Conservation (phyloP, 2,797 vertebrate genomes). For the Xenentodon cancila region DNA sequence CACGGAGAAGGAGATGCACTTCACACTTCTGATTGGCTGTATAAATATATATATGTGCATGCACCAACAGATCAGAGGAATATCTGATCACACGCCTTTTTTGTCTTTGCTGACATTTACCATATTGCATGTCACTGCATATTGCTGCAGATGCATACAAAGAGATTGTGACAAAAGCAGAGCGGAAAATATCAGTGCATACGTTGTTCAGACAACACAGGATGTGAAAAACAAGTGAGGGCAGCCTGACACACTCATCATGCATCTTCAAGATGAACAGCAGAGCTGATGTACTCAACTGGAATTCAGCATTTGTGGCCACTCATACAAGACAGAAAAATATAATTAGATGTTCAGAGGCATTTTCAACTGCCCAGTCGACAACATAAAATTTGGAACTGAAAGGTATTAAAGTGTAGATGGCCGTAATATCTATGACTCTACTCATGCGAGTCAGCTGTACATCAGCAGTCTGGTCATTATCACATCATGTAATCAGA, state of each 20-base stretch:
- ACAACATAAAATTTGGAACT: conserved; percentile 30
- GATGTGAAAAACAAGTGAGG: conserved; percentile 33
- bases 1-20: background rate
- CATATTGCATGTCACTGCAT: conserved; percentile 45
- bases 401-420: conserved; percentile 46
- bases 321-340: conserved; percentile 8
- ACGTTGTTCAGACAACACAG: conserved; percentile 24
- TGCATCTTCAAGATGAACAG: conserved; percentile 15
- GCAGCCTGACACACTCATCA: conserved; percentile 19
- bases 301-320: background rate
- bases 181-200: conserved; percentile 32
- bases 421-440: conserved; percentile 41
- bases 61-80: conserved; percentile 22
- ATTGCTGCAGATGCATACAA: conserved; percentile 20
- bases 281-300: conserved; percentile 6
- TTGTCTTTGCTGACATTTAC: conserved; percentile 51
- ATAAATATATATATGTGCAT: conserved; percentile 12
- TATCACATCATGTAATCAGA: conserved; percentile 36
- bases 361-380: conserved; percentile 12
- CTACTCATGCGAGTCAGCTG: conserved; percentile 54
- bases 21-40: conserved; percentile 4
- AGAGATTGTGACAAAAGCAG: conserved; percentile 51
- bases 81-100: conserved; percentile 28
- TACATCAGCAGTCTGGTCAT: conserved; percentile 32
- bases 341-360: conserved; percentile 22